Evolutionary conservation across 2,888 invertebrate genomes (phyloP), one percentile per base, ranked within the genome.

Genomic region (Pemphredon lugubris): DNA sequence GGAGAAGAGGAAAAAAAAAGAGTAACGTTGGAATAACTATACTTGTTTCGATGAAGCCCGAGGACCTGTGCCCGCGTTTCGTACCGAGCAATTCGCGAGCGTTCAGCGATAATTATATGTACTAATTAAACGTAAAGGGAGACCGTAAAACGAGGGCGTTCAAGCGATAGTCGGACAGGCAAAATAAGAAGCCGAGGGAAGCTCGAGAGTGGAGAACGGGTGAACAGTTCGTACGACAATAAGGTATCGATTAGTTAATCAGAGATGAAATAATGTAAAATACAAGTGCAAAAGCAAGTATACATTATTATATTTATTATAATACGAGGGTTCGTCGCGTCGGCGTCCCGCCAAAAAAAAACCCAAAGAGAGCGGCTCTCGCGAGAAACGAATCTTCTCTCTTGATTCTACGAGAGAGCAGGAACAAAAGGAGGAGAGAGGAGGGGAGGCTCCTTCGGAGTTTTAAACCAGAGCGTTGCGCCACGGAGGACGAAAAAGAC

Each of bases 151-250:
- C 14, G 3, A n/a, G 9, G 6, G 14, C 20, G 34, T 20, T 16
- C 14, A 4, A 9, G 14, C 14, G 13, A 34, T 7, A 6, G 16
- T 7, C 5, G 20, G 20, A n/a, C 4, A 4, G n/a, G 45, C 39
- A 21, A 21, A 47, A 6, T 21, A 6, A 30, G 53, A 18, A 13
- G 13, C 39, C 14, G 23, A 47, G 30, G 53, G 26, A 16, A 21
- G 18, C n/a, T 42, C 32, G 21, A 7, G 39, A 51, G 64, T 39
- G 55, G 71, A 69, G 76, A 74, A 80, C 69, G 74, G 77, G 76
- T 77, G 82, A 84, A 87, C 87, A 86, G 89, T 89, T 89, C 86
- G 88, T 88, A 88, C 89, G 89, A 89, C 89, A 89, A 89, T 89
- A 89, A 89, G 86, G 86, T 89, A 89, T 88, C 83, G 88, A 88